Percentiles rank a stretch among this genome's conserved stretches.
Evolutionary conservation across 37 sponge, comb jelly and placozoan genomes (phyloP).

Genomic region (Agelas oroides): DNA sequence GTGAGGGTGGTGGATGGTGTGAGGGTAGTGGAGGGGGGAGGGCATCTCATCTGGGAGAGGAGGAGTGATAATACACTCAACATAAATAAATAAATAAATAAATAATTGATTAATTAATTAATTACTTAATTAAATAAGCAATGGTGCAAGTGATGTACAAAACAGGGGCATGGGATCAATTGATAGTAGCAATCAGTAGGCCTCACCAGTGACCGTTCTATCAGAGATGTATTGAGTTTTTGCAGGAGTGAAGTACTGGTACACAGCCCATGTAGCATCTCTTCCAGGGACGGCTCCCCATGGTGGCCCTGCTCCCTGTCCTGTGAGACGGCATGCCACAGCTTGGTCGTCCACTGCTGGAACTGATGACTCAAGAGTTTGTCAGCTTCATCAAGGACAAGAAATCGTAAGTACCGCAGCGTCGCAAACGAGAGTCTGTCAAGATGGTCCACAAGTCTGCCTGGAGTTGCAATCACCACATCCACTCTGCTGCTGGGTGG

Average conservation of each 20-base stretch:
- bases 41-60: neutral
- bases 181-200: too few species aligned
- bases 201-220: too few species aligned
- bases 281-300: neutral
- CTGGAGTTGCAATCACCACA: slow-evolving; percentile 90
- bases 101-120: too few species aligned
- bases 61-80: neutral
- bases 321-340: slow-evolving; percentile 34
- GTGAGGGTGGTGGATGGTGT: neutral
- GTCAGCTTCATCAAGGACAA: slow-evolving; percentile 97
- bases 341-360: slow-evolving; percentile 80
- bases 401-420: slow-evolving; percentile 70
- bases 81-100: too few species aligned
- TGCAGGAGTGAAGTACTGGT: neutral
- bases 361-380: slow-evolving; percentile 79
- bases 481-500: slow-evolving; percentile 66
- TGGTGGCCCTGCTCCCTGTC: neutral
- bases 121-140: too few species aligned
- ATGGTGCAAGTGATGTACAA: too few species aligned
- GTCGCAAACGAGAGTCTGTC: slow-evolving; percentile 12
- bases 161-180: too few species aligned
- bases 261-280: slow-evolving; percentile 4
- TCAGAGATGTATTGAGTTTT: too few species aligned
- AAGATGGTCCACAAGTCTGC: slow-evolving; percentile 82
- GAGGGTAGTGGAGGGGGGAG: neutral